Conservation (phyloP, 2,113 vertebrate genomes). For the Pterophyllum scalare region DNA sequence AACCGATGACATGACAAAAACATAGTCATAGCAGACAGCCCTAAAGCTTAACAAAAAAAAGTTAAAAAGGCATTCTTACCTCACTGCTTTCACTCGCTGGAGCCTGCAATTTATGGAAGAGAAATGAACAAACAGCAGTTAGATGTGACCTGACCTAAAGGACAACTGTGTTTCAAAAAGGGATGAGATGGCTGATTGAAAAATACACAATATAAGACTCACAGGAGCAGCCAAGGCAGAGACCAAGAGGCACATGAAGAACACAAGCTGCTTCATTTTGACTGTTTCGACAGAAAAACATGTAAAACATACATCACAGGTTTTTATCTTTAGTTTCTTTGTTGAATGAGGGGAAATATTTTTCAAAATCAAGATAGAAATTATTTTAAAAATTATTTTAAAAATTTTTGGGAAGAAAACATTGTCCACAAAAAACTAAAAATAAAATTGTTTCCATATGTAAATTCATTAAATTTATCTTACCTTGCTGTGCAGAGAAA, state of each 20-base stretch:
- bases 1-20: slow-evolving; percentile 43
- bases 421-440: neutral
- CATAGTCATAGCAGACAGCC: slow-evolving; percentile 5
- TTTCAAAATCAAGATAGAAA: neutral
- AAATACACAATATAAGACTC: slow-evolving; percentile 45
- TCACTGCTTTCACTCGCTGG: slow-evolving; percentile 72
- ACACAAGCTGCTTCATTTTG: slow-evolving; percentile 68
- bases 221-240: slow-evolving; percentile 73
- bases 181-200: neutral
- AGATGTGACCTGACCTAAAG: neutral
- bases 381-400: neutral
- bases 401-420: neutral
- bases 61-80: slow-evolving; percentile 44
- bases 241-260: slow-evolving; percentile 68
- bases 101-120: slow-evolving; percentile 57
- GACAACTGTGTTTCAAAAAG: slow-evolving; percentile 7
- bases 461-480: slow-evolving; percentile 16
- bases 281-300: neutral
- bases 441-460: neutral
- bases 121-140: neutral
- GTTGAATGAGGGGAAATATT: neutral
- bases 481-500: slow-evolving; percentile 51
- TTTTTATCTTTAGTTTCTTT: neutral
- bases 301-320: neutral
- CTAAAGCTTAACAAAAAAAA: neutral